Conservation (phyloP, 2,113 vertebrate genomes). For the Triplophysa tibetana region DNA sequence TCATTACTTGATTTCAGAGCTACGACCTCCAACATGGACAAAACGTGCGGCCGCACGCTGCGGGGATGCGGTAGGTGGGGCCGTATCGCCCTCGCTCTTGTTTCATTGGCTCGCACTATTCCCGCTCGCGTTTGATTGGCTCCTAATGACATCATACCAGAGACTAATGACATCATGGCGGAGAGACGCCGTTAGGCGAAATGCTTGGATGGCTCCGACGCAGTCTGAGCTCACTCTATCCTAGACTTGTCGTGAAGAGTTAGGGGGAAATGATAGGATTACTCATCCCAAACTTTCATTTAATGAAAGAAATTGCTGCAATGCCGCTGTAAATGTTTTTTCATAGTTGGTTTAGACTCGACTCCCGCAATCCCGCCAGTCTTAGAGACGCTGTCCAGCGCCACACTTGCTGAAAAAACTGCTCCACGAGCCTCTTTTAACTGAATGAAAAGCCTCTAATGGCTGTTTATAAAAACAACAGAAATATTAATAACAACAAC, state of each 20-base stretch:
- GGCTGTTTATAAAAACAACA: background rate
- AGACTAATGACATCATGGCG: conserved; percentile 74
- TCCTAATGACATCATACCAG: conserved; percentile 75
- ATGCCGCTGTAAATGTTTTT: background rate
- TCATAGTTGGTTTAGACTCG: background rate
- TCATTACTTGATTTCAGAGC: conserved; percentile 43
- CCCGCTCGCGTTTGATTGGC: conserved; percentile 67
- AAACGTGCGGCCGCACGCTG: conserved; percentile 53
- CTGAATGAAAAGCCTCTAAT: background rate
- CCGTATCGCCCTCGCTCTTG: background rate
- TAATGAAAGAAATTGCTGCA: conserved; percentile 8
- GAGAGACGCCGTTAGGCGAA: background rate
- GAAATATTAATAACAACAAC: background rate
- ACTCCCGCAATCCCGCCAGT: conserved; percentile 18
- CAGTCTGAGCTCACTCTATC: conserved; percentile 28
- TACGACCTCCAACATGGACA: conserved; percentile 36
- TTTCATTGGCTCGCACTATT: conserved; percentile 36
- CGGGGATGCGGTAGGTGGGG: conserved; percentile 52
- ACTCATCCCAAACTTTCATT: conserved; percentile 15
- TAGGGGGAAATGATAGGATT: conserved; percentile 14
- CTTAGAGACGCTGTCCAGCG: conserved; percentile 62
- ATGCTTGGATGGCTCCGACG: conserved; percentile 22
- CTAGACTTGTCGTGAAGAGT: conserved; percentile 6
- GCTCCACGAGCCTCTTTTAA: conserved; percentile 20
- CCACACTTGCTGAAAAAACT: conserved; percentile 55